Conservation (phyloP, 2,797 vertebrate genomes). For the Amniataba percoides region DNA sequence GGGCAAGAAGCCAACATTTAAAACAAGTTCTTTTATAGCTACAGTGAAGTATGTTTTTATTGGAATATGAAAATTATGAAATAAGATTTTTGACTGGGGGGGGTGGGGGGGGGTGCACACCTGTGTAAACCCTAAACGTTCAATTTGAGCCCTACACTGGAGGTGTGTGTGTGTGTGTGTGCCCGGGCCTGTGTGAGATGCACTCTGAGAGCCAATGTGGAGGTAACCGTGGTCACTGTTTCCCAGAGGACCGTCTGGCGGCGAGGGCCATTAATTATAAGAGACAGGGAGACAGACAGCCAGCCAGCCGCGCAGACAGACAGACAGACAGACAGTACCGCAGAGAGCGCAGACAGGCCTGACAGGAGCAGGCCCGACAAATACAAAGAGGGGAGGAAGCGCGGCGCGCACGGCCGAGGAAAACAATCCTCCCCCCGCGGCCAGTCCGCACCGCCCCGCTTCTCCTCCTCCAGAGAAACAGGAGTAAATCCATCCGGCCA, state of each 20-base stretch:
- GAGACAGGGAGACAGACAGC: slow-evolving; percentile 78
- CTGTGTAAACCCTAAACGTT: slow-evolving; percentile 8
- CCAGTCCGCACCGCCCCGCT: slow-evolving; percentile 57
- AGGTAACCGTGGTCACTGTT: slow-evolving; percentile 75
- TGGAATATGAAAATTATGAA: slow-evolving; percentile 14
- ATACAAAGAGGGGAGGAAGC: slow-evolving; percentile 80
- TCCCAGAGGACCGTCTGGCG: slow-evolving; percentile 76
- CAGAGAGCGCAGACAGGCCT: slow-evolving; percentile 84
- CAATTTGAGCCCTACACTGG: slow-evolving; percentile 1
- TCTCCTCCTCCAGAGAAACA: slow-evolving; percentile 40
- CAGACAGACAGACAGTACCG: slow-evolving; percentile 80
- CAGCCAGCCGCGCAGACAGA: slow-evolving; percentile 58
- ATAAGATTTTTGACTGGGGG: not conserved
- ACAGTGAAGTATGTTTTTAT: not conserved
- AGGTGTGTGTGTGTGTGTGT: slow-evolving; percentile 7
- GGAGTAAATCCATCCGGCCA: slow-evolving; percentile 64
- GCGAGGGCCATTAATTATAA: slow-evolving; percentile 80
- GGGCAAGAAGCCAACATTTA: not conserved
- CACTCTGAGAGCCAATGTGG: slow-evolving; percentile 66
- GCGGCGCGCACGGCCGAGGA: slow-evolving; percentile 68
- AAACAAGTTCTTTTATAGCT: not conserved
- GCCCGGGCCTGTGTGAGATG: slow-evolving; percentile 56
- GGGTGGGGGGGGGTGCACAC: not conserved
- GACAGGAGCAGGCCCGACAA: slow-evolving; percentile 80
- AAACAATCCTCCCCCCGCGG: slow-evolving; percentile 72